phyloP scores from a whole-genome alignment of 2,888 invertebrate species.

The Chrysolina oricalcia region DNA sequence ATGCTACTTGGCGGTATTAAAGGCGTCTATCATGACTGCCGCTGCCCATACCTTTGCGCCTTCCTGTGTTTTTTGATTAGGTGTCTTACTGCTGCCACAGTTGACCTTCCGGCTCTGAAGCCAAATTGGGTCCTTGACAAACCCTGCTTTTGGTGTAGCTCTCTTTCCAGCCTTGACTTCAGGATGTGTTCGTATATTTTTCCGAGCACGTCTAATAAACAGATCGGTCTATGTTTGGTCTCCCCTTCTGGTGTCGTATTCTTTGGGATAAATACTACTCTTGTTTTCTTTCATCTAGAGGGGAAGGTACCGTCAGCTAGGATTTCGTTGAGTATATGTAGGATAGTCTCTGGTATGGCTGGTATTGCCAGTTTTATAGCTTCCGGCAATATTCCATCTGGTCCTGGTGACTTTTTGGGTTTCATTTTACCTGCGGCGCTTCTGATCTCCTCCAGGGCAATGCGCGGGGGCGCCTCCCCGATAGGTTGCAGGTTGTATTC shows the following conservation, averaged over 20 bases:
- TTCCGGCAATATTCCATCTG: constrained; percentile 55
- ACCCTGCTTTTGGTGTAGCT: constrained; percentile 9
- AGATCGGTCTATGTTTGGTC: constrained; percentile 32
- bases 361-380: constrained; percentile 42
- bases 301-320: constrained; percentile 43
- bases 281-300: constrained; percentile 49
- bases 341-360: constrained; percentile 32
- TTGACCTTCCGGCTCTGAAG: not conserved
- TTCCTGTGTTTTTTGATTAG: constrained; percentile 10
- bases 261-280: constrained; percentile 40
- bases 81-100: constrained; percentile 18
- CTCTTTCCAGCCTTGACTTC: constrained; percentile 19
- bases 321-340: constrained; percentile 36
- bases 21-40: constrained; percentile 23
- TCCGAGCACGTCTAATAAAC: constrained; percentile 15
- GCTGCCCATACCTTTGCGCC: constrained; percentile 14
- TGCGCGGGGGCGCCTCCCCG: not conserved
- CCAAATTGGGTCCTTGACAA: not conserved
- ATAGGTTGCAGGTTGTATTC: not conserved
- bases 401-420: constrained; percentile 52
- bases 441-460: constrained; percentile 37
- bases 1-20: constrained; percentile 31
- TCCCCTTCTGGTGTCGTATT: constrained; percentile 1
- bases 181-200: constrained; percentile 24
- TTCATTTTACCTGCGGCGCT: constrained; percentile 40